Base-by-base conservation (phyloP, 2,888 invertebrate species). In the Sthenelais limicola region DNA sequence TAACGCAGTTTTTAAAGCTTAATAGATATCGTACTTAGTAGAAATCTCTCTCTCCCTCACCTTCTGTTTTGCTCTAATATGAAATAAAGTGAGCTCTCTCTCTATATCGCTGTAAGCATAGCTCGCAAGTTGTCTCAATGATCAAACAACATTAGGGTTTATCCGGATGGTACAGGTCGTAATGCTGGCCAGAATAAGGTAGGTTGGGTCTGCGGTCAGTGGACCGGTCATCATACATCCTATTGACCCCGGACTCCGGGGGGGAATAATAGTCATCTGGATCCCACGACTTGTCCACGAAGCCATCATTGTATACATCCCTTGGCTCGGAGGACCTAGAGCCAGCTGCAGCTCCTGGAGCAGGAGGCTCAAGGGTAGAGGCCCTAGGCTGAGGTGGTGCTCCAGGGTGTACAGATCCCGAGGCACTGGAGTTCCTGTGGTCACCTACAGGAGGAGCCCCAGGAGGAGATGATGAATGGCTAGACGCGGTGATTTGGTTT, bases 141-240 rank as follows among this genome's bases (percentile, higher is more conserved):
- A n/a, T n/a, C n/a, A n/a, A n/a, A n/a, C n/a, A n/a, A n/a, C n/a
- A n/a, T n/a, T n/a, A n/a, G n/a, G n/a, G n/a, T n/a, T n/a, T n/a
- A n/a, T n/a, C n/a, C 26, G 7, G 51, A 51, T 21, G 26, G 32
- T 47, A 47, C 26, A 68, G 28, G 52, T 68, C 68, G 24, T 70
- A 70, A 38, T 70, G 70, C 4, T 21, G 35, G 1, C 54, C 70
- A 26, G 70, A 56, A 24, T 72, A 72, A 12, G 72, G 72, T 21
- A 72, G 54, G 38, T 51, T 48, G 38, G 72, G 72, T 18, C 52
- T 18, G 30, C n/a, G 51, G 3, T 62, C 43, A 12, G 67, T 38
- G 9, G 72, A 72, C 4, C 30, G 30, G 15, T 72, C 67, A 18
- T 43, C 24, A 52, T 72, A 72, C 15, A 24, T 72, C 9, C 15